Conservation (phyloP, 92 coral and sea anemone genomes). For the Porites divaricata region DNA sequence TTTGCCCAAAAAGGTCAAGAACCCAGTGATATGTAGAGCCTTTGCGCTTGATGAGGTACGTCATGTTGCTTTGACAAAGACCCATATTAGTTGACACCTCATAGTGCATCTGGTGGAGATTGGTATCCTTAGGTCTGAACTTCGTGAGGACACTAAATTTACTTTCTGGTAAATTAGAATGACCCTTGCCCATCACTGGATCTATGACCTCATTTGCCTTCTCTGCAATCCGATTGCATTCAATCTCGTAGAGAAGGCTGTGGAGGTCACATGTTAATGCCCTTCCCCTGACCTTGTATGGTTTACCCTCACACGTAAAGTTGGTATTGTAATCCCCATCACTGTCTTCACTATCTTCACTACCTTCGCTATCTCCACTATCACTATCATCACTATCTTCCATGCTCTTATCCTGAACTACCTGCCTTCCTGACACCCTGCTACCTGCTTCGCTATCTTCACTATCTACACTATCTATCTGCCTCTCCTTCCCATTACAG, state of each 20-base stretch:
- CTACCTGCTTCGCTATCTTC: background rate
- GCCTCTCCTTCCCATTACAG: background rate
- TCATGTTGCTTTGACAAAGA: too few relatives aligned
- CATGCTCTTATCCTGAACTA: background rate
- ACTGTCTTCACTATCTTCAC: conserved; percentile 9
- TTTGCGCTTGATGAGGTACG: too few relatives aligned
- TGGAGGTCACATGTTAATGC: conserved; percentile 37
- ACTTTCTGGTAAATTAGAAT: too few relatives aligned
- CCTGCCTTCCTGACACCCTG: background rate
- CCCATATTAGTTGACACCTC: too few relatives aligned
- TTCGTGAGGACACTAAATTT: too few relatives aligned
- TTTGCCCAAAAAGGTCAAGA: too few relatives aligned
- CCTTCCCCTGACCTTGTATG: conserved; percentile 40
- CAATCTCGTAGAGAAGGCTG: background rate
- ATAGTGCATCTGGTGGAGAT: too few relatives aligned
- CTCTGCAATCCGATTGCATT: background rate
- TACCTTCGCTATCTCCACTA: conserved; percentile 39
- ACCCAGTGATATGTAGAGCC: too few relatives aligned
- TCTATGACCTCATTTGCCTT: too few relatives aligned
- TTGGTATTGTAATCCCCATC: too few relatives aligned
- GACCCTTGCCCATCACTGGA: too few relatives aligned
- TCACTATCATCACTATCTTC: conserved; percentile 33
- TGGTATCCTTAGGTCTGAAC: too few relatives aligned
- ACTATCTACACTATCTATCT: background rate
- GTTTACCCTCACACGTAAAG: conserved; percentile 6